Evolutionary conservation across 2,888 invertebrate species (phyloP).

Genomic region (Archaeoteleia sp.): DNA sequence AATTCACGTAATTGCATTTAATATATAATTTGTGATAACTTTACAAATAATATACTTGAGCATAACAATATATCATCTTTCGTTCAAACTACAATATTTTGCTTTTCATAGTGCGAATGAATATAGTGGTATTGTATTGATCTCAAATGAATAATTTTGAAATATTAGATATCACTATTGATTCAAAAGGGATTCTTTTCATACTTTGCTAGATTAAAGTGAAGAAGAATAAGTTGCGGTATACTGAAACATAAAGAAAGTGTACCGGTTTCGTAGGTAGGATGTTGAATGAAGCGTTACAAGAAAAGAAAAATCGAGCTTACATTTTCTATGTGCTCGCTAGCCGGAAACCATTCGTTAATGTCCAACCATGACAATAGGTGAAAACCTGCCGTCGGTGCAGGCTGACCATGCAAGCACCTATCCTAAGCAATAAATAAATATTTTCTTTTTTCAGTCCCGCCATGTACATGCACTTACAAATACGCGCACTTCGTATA

Average conservation of each 20-base stretch:
- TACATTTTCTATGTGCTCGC: constrained; percentile 50
- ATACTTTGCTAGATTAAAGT: constrained; percentile 16
- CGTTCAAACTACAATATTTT: too few species aligned
- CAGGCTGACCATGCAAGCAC: constrained; percentile 44
- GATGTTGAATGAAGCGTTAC: constrained; percentile 47
- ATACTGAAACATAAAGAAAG: constrained; percentile 24
- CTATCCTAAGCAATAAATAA: constrained; percentile 61
- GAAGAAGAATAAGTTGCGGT: constrained; percentile 36
- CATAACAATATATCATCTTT: too few species aligned
- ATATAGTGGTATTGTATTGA: too few species aligned
- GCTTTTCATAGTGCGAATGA: too few species aligned
- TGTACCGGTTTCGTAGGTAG: constrained; percentile 26
- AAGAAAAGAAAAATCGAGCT: constrained; percentile 51
- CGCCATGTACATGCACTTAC: too few species aligned
- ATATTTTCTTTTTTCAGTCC: constrained; percentile 65
- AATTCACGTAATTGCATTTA: too few species aligned
- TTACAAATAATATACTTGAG: too few species aligned
- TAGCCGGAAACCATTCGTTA: constrained; percentile 66
- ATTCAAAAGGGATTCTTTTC: constrained; percentile 21
- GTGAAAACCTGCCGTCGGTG: constrained; percentile 44
- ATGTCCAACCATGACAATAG: constrained; percentile 64
- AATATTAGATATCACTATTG: constrained; percentile 16
- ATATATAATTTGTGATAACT: too few species aligned
- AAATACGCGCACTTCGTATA: constrained; percentile 32
- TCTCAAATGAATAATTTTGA: constrained; percentile 10